phyloP scores from a whole-genome alignment of 2,113 vertebrate species.

The Caranx ignobilis region DNA sequence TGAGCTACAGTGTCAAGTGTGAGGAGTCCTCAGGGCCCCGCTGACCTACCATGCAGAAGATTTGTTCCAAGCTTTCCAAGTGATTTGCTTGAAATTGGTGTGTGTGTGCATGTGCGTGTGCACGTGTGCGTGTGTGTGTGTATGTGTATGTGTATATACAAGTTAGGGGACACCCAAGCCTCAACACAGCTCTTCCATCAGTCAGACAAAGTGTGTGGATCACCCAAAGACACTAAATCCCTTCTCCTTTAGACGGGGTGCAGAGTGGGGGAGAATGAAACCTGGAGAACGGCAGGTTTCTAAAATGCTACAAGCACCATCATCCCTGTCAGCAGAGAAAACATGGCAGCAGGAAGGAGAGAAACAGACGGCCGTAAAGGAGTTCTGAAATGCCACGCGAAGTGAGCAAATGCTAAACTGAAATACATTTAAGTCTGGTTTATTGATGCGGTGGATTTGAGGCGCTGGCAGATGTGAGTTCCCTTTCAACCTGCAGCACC shows the following conservation, averaged over 20 bases:
- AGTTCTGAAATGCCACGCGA: constrained; percentile 44
- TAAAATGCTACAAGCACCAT: constrained; percentile 44
- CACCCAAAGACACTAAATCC: constrained; percentile 64
- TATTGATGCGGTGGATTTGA: constrained; percentile 75
- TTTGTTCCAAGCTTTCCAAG: constrained; percentile 49
- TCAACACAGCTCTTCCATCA: constrained; percentile 51
- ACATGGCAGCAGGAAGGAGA: constrained; percentile 26
- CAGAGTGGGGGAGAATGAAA: constrained; percentile 26
- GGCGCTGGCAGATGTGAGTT: constrained; percentile 55
- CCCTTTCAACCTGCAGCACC: constrained; percentile 67
- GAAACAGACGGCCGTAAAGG: constrained; percentile 26
- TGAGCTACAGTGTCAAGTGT: constrained; percentile 47
- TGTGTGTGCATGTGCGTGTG: constrained; percentile 9
- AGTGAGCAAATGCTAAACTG: constrained; percentile 60
- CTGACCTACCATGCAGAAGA: constrained; percentile 56
- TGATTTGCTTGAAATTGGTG: constrained; percentile 21
- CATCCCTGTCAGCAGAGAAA: constrained; percentile 47
- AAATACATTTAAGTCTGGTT: constrained; percentile 65
- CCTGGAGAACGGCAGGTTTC: constrained; percentile 37
- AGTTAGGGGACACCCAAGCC: constrained; percentile 15
- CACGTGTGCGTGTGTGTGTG: constrained; percentile 22
- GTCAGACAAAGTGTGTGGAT: constrained; percentile 40
- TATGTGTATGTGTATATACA: not conserved
- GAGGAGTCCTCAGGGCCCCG: constrained; percentile 56
- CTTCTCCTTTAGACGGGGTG: constrained; percentile 51